phyloP scores from a whole-genome alignment of 2,797 vertebrate species.

The Gobionotothen gibberifrons region DNA sequence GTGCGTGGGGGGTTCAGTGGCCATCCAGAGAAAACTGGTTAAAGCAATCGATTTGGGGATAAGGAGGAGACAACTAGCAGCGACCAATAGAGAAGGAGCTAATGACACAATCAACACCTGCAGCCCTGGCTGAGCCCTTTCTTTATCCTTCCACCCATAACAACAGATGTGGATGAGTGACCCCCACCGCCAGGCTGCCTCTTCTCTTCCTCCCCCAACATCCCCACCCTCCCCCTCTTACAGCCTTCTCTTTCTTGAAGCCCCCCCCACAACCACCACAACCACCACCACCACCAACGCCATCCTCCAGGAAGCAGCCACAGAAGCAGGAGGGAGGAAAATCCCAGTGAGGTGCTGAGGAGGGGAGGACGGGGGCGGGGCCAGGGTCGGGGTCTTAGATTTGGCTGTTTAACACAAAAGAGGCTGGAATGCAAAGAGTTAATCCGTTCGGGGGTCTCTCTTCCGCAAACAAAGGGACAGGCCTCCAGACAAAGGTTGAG shows the following conservation, averaged over 20 bases:
- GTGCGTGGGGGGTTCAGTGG: constrained; percentile 20
- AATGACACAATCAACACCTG: constrained; percentile 85
- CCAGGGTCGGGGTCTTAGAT: constrained; percentile 73
- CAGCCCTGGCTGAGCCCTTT: constrained; percentile 74
- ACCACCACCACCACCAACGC: constrained; percentile 19
- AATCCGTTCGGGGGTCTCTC: constrained; percentile 85
- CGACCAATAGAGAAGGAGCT: constrained; percentile 76
- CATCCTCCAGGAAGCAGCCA: constrained; percentile 76
- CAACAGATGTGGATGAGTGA: constrained; percentile 84
- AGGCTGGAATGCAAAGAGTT: constrained; percentile 87
- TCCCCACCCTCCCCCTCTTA: constrained; percentile 29
- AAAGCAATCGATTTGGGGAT: constrained; percentile 76
- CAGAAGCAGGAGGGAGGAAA: constrained; percentile 61
- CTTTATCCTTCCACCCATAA: constrained; percentile 76
- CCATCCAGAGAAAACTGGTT: constrained; percentile 79
- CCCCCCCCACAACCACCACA: constrained; percentile 7
- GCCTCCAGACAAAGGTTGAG: constrained; percentile 86
- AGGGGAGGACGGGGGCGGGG: constrained; percentile 58
- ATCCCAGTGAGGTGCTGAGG: constrained; percentile 53
- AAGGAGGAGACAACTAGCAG: constrained; percentile 75
- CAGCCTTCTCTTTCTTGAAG: constrained; percentile 55
- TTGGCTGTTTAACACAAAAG: constrained; percentile 88
- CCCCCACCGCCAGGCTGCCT: constrained; percentile 62
- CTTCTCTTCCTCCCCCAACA: constrained; percentile 30
- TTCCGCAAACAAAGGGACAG: constrained; percentile 88